Percentiles rank a stretch among this genome's conserved stretches.
These are phyloP conservation scores for Anser brachyrhynchus DNA, from an alignment of 2,113 vertebrate genomes.

Conservation along the genomic window DNA sequence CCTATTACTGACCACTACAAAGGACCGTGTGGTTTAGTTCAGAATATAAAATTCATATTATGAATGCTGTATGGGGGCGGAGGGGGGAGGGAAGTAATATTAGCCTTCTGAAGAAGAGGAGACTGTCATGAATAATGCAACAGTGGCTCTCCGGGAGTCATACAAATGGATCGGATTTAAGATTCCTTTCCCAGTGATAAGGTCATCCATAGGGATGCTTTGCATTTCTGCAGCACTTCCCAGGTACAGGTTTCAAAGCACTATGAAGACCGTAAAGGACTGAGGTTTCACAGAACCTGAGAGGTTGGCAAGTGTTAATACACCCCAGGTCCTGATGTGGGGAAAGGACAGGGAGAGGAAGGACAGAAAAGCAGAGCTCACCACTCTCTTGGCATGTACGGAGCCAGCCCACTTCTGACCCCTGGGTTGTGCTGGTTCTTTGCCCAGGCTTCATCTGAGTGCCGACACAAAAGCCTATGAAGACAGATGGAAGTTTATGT, in stretches of 20 bases:
- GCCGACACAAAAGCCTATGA: not conserved
- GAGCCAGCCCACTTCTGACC: not conserved
- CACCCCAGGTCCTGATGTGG: not conserved
- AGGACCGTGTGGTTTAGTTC: conserved; percentile 69
- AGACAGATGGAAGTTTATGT: not conserved
- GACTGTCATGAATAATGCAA: conserved; percentile 71
- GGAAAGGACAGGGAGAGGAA: not conserved
- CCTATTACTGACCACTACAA: conserved; percentile 73
- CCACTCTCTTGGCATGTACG: not conserved
- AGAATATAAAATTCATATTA: conserved; percentile 74
- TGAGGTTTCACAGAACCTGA: not conserved
- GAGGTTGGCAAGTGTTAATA: not conserved
- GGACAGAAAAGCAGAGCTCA: not conserved
- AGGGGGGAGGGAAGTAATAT: conserved; percentile 65
- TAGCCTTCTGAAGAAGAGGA: conserved; percentile 71
- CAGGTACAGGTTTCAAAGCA: conserved; percentile 31
- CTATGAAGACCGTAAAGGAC: not conserved
- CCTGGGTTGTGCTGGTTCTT: not conserved
- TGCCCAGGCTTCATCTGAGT: not conserved
- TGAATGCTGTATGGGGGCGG: conserved; percentile 67
- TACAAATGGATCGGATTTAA: conserved; percentile 66
- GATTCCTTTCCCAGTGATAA: conserved; percentile 61
- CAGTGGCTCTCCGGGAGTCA: conserved; percentile 68
- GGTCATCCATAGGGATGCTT: conserved; percentile 49
- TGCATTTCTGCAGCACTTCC: conserved; percentile 26